Evolutionary conservation across 2,797 vertebrate genomes (phyloP), one percentile per base, ranked within the genome.

Genomic region (Gila robusta): DNA sequence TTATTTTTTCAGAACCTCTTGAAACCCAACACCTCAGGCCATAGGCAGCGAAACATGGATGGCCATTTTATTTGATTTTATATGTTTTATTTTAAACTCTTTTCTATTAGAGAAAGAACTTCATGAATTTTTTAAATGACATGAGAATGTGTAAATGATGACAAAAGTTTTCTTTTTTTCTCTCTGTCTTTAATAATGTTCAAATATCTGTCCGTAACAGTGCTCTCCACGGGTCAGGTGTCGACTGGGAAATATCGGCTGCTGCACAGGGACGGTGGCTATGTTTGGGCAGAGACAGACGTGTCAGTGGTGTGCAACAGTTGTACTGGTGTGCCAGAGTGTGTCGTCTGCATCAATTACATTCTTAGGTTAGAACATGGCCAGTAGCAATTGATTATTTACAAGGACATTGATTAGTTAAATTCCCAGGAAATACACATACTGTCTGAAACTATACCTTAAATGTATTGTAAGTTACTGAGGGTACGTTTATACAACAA

Each of bases 261-360:
- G 79, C 88, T 93, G 81, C 89, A 89, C 54, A 88, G 91, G 71
- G 70, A 81, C 0, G 92, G 93, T 14, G 93, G 93, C 16, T 93
- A 91, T 23, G 87, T 92, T 67, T 93, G 93, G 93, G 89, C 87
- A n/a, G 89, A 93, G 88, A 93, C 92, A 4, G 89, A 92, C 1
- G 91, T 91, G 0, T 73, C 90, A n/a, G 81, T 93, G 54, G 86
- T 92, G 52, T 92, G 89, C 76, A 85, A 87, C 76, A 80, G 52
- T 80, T 87, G 5, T 10, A 92, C 86, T 26, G 89, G 90, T 23
- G 82, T 88, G 26, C 89, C 91, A 11, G 90, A 91, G 82, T 90
- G 74, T 35, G 82, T 93, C 26, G 47, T 93, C 83, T 93, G 93
- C 77, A 85, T 91, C 88, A 93, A 93, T 86, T 92, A 93, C 76